A percentile compares a stretch with the other conserved stretches of the same genome.
Evolutionary conservation across 2,113 vertebrate genomes (phyloP).

Genomic region (Pipra filicauda): DNA sequence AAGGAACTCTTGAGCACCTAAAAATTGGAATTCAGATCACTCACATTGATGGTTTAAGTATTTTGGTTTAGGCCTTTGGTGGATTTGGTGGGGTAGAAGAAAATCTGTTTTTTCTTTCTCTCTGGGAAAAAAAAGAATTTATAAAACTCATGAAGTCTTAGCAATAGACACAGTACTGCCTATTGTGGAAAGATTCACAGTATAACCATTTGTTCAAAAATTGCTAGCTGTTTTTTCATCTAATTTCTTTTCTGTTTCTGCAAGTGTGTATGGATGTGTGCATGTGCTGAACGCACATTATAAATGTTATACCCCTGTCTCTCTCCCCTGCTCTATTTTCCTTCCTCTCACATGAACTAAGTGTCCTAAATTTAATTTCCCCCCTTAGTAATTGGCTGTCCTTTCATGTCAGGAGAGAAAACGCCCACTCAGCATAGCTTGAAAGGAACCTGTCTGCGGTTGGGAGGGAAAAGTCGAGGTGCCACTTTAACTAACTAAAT

Average conservation of each 20-base stretch:
- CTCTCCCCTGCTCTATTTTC: background rate
- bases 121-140: background rate
- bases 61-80: background rate
- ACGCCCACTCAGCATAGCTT: slow-evolving; percentile 54
- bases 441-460: slow-evolving; percentile 50
- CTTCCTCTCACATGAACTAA: slow-evolving; percentile 27
- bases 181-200: background rate
- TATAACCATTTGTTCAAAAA: background rate
- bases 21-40: background rate
- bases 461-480: slow-evolving; percentile 25
- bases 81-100: background rate
- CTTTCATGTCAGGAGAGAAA: slow-evolving; percentile 66
- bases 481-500: slow-evolving; percentile 59
- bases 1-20: background rate
- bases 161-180: background rate
- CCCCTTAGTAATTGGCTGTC: slow-evolving; percentile 57
- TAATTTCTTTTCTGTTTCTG: background rate
- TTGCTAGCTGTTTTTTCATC: background rate
- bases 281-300: background rate
- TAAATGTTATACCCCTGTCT: background rate
- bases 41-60: background rate
- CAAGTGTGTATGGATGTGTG: background rate
- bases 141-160: background rate
- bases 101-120: background rate
- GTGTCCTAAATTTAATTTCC: slow-evolving; percentile 62